Conservation (phyloP, 2,797 vertebrate genomes). For the Falco berigora region DNA sequence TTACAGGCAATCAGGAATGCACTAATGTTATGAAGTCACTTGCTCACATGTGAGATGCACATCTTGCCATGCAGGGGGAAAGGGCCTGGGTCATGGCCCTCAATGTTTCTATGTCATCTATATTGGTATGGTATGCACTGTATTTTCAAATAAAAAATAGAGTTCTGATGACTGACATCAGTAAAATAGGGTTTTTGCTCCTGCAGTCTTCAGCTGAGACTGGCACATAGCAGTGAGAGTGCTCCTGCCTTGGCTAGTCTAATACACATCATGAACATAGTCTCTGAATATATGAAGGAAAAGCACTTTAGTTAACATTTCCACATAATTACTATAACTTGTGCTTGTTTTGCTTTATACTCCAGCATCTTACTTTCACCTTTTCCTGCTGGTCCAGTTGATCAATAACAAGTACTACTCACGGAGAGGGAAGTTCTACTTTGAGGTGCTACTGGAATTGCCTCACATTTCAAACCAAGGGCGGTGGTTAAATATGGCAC, state of each 20-base stretch:
- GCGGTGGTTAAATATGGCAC: not conserved
- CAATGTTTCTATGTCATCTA: accelerated
- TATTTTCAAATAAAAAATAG: not conserved
- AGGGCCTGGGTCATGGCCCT: not conserved
- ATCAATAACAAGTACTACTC: not conserved
- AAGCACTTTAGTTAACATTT: not conserved
- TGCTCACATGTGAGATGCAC: not conserved
- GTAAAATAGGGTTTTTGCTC: not conserved
- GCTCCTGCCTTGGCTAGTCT: not conserved
- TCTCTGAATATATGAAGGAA: not conserved
- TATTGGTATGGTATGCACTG: accelerated
- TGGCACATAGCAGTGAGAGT: not conserved
- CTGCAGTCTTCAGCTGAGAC: not conserved
- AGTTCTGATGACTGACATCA: not conserved
- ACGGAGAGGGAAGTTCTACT: not conserved
- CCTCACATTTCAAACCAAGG: not conserved
- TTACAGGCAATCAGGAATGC: not conserved
- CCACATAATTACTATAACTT: not conserved
- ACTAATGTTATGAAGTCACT: not conserved
- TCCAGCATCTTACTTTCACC: not conserved
- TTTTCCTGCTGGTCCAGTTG: not conserved
- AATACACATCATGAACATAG: not conserved
- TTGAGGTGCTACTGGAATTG: not conserved
- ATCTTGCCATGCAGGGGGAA: not conserved
- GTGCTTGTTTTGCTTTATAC: not conserved